Base-by-base conservation (phyloP, 2,888 invertebrate species). In the Diarsia mendica region DNA sequence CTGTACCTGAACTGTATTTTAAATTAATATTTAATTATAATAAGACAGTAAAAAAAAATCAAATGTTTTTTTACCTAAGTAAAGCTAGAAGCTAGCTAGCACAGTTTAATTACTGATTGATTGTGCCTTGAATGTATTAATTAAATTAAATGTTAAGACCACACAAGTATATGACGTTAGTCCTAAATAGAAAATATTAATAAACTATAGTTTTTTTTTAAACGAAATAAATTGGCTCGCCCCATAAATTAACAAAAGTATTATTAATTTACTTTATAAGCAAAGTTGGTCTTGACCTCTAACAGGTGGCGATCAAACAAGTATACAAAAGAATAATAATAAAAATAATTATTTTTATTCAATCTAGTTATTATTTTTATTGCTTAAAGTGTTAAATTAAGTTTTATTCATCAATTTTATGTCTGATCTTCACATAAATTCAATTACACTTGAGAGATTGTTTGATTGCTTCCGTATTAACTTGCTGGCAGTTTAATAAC, bases 261-360 rank as follows among this genome's bases (percentile, higher is more conserved):
- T 46, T 15, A 63, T 49, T 80, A 63, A 75, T 66, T 46, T 44
- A 33, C 4, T 66, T 39, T 46, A 77, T 77, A 79, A 69, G 65
- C n/a, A 61, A 79, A 77, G 8, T 76, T 53, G 11, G n/a, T 77
- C 53, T 61, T 77, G 82, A 69, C 68, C 64, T 44, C 49, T 51
- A 28, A 9, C 28, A 48, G 13, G 39, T 51, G 46, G 39, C 63
- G 28, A 77, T 70, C 63, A 53, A 33, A 55, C 3, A 55, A 28
- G 4, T 18, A 44, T 23, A 64, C 13, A 67, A 61, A 63, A 44
- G 10, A 4, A 64, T 23, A 28, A 0, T 18, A 64, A 64, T 58
- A 11, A 64, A 70, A 51, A 58, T 33, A 2, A 53, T 13, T 53
- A 65, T 53, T 60, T 77, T 77, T 46, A 28, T n/a, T 46, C 9